Base-by-base conservation (phyloP, 2,888 invertebrate genomes). In the Mimas tiliae region DNA sequence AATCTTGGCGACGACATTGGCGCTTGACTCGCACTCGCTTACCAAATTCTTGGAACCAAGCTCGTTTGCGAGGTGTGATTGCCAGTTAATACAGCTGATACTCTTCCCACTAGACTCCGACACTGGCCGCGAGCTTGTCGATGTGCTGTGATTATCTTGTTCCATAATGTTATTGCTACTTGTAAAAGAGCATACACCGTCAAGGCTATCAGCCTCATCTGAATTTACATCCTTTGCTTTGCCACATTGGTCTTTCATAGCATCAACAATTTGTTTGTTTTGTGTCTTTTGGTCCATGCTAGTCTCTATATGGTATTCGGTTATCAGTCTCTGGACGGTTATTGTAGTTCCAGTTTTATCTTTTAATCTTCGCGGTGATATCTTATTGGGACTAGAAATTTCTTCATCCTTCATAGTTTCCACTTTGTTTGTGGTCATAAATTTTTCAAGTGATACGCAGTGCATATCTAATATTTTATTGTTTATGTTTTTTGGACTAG, bases 1-100 rank as follows among this genome's bases (percentile, higher is more conserved):
- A 11, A 92, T 90, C 70, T 83, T 85, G 0, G 84, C 81, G 4
- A 89, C 82, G 0, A 91, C 82, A 65, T 90, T 86, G 1, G 76
- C 73, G 0, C 78, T 75, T 0, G 85, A 81, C 0, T 85, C 84
- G 47, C 78, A 73, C 0, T 85, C 80, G 0, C 42, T 19, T 3
- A 69, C 2, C 3, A 70, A n/a, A 47, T 71, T 75, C 48, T 73
- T 78, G 0, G 76, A 78, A 63, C 72, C 79, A 6, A 69, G 14
- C 2, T 74, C 74, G 1, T 71, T 64, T 4, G 67, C 50, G 27
- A 77, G 48, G 0, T 78, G 77, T 0, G 81, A 74, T 12, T 74
- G 73, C 81, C 84, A 84, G 6, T 83, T 81, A 14, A 73, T 48
- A 11, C 70, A 68, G 0, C 67, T 33, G 8, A 14, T 38, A 0